These are phyloP conservation scores for Nasonia longicornis DNA, from an alignment of 1,140 invertebrate genomes.

Conservation along the genomic window DNA sequence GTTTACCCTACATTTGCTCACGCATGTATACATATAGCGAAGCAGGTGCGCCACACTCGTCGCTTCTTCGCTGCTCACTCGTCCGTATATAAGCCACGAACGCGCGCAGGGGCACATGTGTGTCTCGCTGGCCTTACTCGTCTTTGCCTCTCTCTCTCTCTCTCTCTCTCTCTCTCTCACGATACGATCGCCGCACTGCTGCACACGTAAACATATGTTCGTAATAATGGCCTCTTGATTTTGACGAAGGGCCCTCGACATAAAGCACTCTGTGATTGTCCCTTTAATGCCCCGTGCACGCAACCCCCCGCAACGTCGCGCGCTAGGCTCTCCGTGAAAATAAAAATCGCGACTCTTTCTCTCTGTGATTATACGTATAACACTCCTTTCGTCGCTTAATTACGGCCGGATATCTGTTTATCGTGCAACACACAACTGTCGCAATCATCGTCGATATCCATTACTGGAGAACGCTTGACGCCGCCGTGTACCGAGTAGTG, in stretches of 20 bases:
- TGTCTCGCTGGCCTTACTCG: constrained; percentile 35
- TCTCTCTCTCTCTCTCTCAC: constrained; percentile 51
- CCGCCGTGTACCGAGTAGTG: not conserved
- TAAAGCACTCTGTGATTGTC: constrained; percentile 61
- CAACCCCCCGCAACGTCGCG: not conserved
- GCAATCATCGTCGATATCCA: no score
- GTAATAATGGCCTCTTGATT: constrained; percentile 69
- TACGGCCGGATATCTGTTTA: no score
- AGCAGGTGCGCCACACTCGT: constrained; percentile 28
- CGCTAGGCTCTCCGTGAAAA: not conserved
- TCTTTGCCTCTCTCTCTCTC: constrained; percentile 18
- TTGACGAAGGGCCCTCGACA: constrained; percentile 61
- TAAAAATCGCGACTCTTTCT: not conserved
- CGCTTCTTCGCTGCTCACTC: constrained; percentile 23
- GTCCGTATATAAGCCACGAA: not conserved
- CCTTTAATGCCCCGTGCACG: constrained; percentile 44
- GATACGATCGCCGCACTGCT: constrained; percentile 59
- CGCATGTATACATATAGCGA: not conserved
- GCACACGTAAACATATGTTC: constrained; percentile 65
- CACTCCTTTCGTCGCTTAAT: no score
- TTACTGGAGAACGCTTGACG: not conserved
- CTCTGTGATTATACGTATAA: no score
- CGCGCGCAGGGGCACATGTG: constrained; percentile 1
- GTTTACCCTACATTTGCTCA: constrained; percentile 54
- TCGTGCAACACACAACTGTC: no score